A percentile compares a stretch with the other conserved stretches of the same genome.
Evolutionary conservation across 1,140 invertebrate species (phyloP).

Genomic region (Ips nitidus): DNA sequence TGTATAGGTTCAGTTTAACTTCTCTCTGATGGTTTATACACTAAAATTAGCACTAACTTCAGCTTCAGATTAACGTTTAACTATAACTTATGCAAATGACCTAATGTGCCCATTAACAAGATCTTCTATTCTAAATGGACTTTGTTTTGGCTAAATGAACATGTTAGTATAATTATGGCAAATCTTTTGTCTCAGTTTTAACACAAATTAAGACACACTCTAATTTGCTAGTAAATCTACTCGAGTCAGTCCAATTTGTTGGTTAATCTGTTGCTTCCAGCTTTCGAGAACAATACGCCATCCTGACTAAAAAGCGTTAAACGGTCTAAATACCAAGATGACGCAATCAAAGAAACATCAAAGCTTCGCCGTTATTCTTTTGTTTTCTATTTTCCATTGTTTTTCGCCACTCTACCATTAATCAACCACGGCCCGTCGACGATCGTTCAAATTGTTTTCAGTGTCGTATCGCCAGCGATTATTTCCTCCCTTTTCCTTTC

Average conservation of each 20-base stretch:
- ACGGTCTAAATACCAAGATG: conserved; percentile 33
- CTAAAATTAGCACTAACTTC: no score
- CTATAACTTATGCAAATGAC: no score
- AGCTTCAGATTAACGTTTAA: no score
- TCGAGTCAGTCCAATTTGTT: conserved; percentile 10
- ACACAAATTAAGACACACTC: not conserved
- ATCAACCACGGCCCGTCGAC: conserved; percentile 21
- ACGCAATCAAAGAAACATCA: conserved; percentile 36
- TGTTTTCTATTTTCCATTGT: conserved; percentile 38
- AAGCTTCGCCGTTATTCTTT: conserved; percentile 35
- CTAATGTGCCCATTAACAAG: no score
- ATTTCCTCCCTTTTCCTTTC: conserved; percentile 6
- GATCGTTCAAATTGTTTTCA: conserved; percentile 23
- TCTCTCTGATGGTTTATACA: no score
- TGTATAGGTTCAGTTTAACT: no score
- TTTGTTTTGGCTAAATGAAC: no score
- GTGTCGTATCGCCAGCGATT: conserved; percentile 11
- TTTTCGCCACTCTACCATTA: conserved; percentile 38
- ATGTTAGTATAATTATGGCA: no score
- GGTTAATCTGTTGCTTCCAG: conserved; percentile 27
- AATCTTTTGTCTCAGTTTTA: no score
- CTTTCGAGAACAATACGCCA: conserved; percentile 1
- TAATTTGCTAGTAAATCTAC: not conserved
- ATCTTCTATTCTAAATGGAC: no score
- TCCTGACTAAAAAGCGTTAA: conserved; percentile 19